Evolutionary conservation across 2,113 vertebrate genomes (phyloP).

Genomic region (Tinamus guttatus): DNA sequence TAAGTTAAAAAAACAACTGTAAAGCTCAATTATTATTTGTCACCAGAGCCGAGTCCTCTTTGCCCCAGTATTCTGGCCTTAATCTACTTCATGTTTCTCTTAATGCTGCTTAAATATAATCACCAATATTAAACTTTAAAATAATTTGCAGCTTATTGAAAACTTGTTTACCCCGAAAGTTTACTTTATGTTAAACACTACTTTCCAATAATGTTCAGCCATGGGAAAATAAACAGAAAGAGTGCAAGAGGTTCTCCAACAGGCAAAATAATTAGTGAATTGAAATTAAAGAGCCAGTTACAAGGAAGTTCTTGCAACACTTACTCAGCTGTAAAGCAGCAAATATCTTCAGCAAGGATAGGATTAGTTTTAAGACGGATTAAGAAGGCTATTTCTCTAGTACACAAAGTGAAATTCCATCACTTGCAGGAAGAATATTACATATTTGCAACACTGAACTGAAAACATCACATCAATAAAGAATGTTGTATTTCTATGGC

Average conservation of each 20-base stretch:
- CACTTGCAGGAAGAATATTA: not conserved
- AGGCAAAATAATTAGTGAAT: not conserved
- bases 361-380: conserved; percentile 11
- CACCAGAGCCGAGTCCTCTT: not conserved
- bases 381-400: not conserved
- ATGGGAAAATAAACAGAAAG: not conserved
- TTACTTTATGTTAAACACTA: not conserved
- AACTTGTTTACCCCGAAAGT: not conserved
- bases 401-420: not conserved
- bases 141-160: not conserved
- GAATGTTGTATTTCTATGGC: not conserved
- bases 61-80: not conserved
- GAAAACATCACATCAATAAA: not conserved
- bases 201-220: not conserved
- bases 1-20: not conserved
- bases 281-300: not conserved
- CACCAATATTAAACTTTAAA: not conserved
- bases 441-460: not conserved
- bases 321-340: not conserved
- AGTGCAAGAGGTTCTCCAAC: not conserved
- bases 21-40: not conserved
- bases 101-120: not conserved
- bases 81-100: not conserved
- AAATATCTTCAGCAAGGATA: not conserved
- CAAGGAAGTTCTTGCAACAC: not conserved